Conservation (phyloP, 2,888 invertebrate species). For the Eueremaeus valkanovi region DNA sequence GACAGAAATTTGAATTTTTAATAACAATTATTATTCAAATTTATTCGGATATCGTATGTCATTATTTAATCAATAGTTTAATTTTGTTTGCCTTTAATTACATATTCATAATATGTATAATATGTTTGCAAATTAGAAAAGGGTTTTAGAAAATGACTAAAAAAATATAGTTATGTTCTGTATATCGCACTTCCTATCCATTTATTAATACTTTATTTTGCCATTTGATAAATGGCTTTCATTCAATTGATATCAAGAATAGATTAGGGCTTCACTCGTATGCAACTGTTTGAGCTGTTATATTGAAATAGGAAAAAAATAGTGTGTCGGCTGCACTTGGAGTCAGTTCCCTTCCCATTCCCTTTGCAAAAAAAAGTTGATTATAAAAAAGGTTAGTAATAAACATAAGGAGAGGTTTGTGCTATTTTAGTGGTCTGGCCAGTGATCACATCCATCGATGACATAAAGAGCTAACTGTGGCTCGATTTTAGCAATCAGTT, state of each 20-base stretch:
- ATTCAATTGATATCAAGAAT: conserved; percentile 28
- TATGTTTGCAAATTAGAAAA: not conserved
- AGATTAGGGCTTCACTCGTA: conserved; percentile 7
- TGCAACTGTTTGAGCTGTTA: not conserved
- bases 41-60: not conserved
- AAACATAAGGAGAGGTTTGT: not conserved
- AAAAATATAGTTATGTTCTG: not conserved
- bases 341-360: conserved; percentile 3
- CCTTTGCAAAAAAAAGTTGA: not conserved
- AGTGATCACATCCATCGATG: not conserved
- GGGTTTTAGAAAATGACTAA: not conserved
- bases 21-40: not conserved
- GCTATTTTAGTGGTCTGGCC: conserved; percentile 18
- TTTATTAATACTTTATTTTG: conserved; percentile 17
- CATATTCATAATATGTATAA: not conserved
- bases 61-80: not conserved
- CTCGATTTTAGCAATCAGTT: not conserved
- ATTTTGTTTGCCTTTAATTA: not conserved
- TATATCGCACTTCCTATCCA: not conserved
- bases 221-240: conserved; percentile 29
- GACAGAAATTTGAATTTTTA: not conserved
- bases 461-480: conserved; percentile 7
- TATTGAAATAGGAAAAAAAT: not conserved
- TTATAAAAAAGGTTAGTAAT: not conserved
- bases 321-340: not conserved